Evolutionary conservation across 2,113 vertebrate species (phyloP).

Genomic region (Gallinago media): DNA sequence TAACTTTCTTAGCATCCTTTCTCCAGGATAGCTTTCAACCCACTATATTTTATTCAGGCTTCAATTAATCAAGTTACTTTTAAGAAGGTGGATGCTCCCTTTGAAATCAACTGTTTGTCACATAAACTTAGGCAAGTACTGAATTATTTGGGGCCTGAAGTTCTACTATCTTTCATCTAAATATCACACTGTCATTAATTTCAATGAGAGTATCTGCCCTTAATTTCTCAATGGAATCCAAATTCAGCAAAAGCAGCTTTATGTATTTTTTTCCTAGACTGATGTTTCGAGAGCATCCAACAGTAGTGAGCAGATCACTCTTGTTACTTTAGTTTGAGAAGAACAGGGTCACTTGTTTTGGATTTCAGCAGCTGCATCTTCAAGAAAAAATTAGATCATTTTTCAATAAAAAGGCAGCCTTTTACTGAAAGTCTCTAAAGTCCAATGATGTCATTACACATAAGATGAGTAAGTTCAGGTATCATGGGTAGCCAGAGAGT

Average conservation of each 20-base stretch:
- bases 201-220: background rate
- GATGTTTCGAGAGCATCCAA: background rate
- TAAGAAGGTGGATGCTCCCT: background rate
- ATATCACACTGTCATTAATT: background rate
- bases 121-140: background rate
- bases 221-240: background rate
- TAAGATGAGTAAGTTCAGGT: background rate
- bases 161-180: background rate
- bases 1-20: background rate
- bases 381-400: background rate
- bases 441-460: background rate
- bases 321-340: background rate
- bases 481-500: background rate
- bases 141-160: background rate
- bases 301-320: background rate
- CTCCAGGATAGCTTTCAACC: background rate
- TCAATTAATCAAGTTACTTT: background rate
- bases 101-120: background rate
- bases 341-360: background rate
- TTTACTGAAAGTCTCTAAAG: background rate
- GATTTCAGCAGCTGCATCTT: background rate
- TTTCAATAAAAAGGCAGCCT: background rate
- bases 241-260: background rate
- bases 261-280: background rate
- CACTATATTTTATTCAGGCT: background rate